These are phyloP conservation scores for Ischnus inquisitorius DNA, from an alignment of 2,888 invertebrate species.

Conservation along the genomic window DNA sequence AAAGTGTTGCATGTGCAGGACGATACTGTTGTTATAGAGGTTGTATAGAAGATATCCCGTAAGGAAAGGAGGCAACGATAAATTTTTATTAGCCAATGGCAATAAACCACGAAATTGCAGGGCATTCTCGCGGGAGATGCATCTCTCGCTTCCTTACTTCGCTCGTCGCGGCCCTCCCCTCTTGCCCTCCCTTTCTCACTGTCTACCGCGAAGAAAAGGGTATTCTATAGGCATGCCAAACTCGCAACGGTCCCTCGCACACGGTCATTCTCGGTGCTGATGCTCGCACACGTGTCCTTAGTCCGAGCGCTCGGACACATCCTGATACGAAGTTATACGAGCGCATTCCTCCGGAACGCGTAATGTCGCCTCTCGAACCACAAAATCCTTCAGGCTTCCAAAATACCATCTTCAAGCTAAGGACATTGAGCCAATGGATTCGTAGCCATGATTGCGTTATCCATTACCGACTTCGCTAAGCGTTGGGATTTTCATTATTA, in stretches of 20 bases:
- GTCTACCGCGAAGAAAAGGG: constrained; percentile 38
- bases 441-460: not conserved
- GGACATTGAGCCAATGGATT: not conserved
- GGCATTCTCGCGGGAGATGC: constrained; percentile 52
- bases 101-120: constrained; percentile 70
- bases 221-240: constrained; percentile 39
- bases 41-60: constrained; percentile 47
- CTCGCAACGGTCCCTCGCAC: constrained; percentile 34
- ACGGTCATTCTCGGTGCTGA: constrained; percentile 41
- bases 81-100: constrained; percentile 71
- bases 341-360: constrained; percentile 38
- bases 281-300: constrained; percentile 20
- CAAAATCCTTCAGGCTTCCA: not conserved
- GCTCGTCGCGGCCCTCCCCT: not conserved
- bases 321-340: constrained; percentile 45
- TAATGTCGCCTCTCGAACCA: constrained; percentile 26
- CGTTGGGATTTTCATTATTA: not conserved
- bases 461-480: not conserved
- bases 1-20: constrained; percentile 33
- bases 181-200: not conserved
- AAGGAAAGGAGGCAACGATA: constrained; percentile 66
- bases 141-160: constrained; percentile 17
- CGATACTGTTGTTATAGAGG: constrained; percentile 45
- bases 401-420: not conserved
- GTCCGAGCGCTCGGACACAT: constrained; percentile 21